phyloP scores from a whole-genome alignment of 2,113 vertebrate genomes.

The Kryptolebias marmoratus region DNA sequence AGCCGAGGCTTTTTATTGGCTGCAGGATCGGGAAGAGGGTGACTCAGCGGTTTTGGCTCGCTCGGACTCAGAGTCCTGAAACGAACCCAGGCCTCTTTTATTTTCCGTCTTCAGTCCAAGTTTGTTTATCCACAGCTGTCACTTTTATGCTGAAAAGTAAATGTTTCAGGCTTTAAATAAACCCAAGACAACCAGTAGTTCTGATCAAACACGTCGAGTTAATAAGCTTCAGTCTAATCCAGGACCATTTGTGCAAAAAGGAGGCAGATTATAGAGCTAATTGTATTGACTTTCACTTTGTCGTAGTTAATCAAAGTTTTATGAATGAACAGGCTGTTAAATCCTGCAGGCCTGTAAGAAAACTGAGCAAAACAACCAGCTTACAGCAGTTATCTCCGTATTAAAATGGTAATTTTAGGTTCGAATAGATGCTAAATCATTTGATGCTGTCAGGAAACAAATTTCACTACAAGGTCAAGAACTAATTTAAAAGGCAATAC shows the following conservation, averaged over 20 bases:
- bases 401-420: not conserved
- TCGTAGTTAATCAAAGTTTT: not conserved
- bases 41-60: constrained; percentile 69
- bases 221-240: constrained; percentile 9
- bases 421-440: not conserved
- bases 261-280: constrained; percentile 13
- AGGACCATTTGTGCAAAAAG: constrained; percentile 8
- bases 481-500: not conserved
- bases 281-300: constrained; percentile 7
- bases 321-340: not conserved
- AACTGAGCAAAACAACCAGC: not conserved
- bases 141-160: not conserved
- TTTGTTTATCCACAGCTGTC: not conserved
- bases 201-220: constrained; percentile 24
- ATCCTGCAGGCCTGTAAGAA: not conserved
- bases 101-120: not conserved
- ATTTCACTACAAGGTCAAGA: not conserved
- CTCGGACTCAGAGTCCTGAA: constrained; percentile 5
- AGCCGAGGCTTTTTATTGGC: constrained; percentile 57
- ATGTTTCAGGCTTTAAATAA: constrained; percentile 3
- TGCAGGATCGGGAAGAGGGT: constrained; percentile 48
- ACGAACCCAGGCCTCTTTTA: not conserved
- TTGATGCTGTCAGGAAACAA: not conserved
- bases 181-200: not conserved
- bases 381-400: not conserved